Evolutionary conservation across 2,113 vertebrate genomes (phyloP).

Genomic region (Zosterops pallidus): DNA sequence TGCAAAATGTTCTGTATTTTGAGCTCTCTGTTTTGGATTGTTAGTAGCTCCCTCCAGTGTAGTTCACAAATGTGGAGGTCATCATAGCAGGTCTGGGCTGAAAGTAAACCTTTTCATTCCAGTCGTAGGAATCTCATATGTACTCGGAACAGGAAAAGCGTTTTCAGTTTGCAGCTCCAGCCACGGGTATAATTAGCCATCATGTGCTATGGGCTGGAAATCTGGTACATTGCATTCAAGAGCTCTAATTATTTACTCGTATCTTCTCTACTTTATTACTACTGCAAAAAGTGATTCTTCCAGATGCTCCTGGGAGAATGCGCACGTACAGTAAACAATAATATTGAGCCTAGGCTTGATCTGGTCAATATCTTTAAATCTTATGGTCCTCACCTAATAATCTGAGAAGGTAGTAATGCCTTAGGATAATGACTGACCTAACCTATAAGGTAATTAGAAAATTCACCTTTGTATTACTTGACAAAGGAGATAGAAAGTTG

Average conservation of each 20-base stretch:
- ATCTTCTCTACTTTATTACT: conserved; percentile 8
- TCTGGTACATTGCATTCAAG: background rate
- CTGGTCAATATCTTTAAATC: background rate
- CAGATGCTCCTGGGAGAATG: background rate
- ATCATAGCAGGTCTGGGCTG: background rate
- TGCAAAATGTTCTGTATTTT: conserved; percentile 9
- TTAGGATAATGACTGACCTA: background rate
- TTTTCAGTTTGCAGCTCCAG: conserved; percentile 4
- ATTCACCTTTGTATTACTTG: background rate
- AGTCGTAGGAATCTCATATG: background rate
- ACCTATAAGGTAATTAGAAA: background rate
- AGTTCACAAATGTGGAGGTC: background rate
- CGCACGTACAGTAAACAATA: background rate
- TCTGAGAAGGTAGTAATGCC: background rate
- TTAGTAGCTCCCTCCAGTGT: background rate
- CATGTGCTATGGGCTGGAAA: conserved; percentile 30
- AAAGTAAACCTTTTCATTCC: background rate
- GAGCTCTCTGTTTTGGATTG: background rate
- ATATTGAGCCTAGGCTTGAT: background rate
- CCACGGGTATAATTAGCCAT: conserved; percentile 26
- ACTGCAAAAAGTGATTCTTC: background rate
- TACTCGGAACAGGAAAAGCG: background rate
- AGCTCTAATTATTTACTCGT: conserved; percentile 32
- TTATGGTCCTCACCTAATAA: background rate
- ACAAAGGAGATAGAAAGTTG: background rate